These are phyloP conservation scores for Pseudorhiza aurosa DNA, from an alignment of 30 jellyfish, hydroid and myxozoan species.

Conservation along the genomic window DNA sequence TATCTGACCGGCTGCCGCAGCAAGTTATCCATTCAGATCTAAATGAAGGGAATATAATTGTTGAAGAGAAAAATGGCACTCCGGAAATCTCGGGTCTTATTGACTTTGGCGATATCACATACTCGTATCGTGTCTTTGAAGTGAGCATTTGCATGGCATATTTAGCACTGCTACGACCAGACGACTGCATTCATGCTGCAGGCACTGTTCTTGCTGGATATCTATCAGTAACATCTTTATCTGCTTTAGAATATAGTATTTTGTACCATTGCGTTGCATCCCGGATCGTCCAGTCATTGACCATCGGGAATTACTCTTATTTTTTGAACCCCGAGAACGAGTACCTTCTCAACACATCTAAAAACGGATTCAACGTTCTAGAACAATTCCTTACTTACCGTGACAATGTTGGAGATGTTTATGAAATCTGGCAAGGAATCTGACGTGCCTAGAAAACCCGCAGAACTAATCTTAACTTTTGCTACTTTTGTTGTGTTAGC, in stretches of 20 bases:
- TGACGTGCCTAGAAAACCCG: too few relatives aligned
- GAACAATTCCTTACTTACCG: constrained; percentile 12
- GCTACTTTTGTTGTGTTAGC: too few relatives aligned
- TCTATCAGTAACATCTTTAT: constrained; percentile 8
- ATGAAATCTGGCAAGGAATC: constrained; percentile 6
- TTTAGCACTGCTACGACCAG: constrained; percentile 19
- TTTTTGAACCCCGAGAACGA: constrained; percentile 32
- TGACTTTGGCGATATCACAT: constrained; percentile 58
- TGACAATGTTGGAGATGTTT: not conserved
- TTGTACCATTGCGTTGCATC: constrained; percentile 21
- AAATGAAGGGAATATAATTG: constrained; percentile 30
- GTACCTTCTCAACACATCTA: constrained; percentile 4
- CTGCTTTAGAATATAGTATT: constrained; percentile 12
- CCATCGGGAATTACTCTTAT: constrained; percentile 41
- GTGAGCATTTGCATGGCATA: constrained; percentile 52
- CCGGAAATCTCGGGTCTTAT: constrained; percentile 26
- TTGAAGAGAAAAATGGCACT: not conserved
- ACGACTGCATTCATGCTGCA: constrained; percentile 12
- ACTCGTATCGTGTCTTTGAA: constrained; percentile 59
- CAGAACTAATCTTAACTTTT: too few relatives aligned
- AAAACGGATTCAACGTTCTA: constrained; percentile 39
- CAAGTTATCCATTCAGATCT: constrained; percentile 38
- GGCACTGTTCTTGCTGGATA: constrained; percentile 44
- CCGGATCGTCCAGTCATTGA: constrained; percentile 28
- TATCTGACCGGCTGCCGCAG: constrained; percentile 30